Conservation (phyloP, 2,113 vertebrate genomes). For the Diadophis punctatus region DNA sequence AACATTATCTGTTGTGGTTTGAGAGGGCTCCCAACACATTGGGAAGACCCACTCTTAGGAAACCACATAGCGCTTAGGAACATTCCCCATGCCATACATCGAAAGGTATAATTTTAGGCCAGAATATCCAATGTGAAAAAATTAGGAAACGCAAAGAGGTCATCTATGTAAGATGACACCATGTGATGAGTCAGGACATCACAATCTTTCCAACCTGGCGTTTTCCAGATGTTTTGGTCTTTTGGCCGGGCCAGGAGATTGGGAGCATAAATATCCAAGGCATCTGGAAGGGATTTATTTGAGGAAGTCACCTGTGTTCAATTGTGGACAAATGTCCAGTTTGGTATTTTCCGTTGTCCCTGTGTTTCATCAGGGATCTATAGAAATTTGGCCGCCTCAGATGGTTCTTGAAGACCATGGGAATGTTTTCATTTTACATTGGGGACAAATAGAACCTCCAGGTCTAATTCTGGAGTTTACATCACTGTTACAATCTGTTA, state of each 20-base stretch:
- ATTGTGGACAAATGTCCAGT: neutral
- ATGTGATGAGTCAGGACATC: neutral
- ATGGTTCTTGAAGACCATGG: neutral
- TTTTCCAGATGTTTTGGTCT: neutral
- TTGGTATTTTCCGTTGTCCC: neutral
- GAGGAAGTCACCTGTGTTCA: neutral
- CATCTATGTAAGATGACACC: fast-evolving
- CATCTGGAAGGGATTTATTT: neutral
- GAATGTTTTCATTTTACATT: neutral
- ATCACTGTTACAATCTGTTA: neutral
- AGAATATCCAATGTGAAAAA: neutral
- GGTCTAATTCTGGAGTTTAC: neutral
- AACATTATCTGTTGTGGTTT: fast-evolving
- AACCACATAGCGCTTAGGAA: neutral
- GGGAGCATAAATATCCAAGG: neutral
- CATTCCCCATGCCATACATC: neutral
- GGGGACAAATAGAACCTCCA: neutral
- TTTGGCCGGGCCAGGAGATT: neutral
- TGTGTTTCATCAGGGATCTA: neutral
- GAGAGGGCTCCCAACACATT: neutral
- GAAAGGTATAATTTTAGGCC: neutral
- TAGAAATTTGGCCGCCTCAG: neutral
- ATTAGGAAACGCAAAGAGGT: neutral
- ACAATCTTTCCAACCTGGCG: neutral
- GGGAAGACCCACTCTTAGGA: neutral